phyloP scores from a whole-genome alignment of 2,888 invertebrate species.

The Thelaira solivaga region DNA sequence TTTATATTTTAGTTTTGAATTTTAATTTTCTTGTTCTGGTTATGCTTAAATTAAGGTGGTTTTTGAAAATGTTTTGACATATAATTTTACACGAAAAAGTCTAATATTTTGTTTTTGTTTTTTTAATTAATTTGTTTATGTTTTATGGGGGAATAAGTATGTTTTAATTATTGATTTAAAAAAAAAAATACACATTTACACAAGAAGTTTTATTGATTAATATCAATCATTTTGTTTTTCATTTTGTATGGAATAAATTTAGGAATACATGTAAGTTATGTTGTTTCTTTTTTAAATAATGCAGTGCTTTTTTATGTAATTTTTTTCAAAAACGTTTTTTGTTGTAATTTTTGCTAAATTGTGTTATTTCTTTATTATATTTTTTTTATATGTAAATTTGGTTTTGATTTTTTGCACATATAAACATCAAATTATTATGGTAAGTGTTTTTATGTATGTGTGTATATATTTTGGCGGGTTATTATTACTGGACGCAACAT shows the following conservation, averaged over 20 bases:
- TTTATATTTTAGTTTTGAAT: conserved; percentile 31
- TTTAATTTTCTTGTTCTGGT: conserved; percentile 21
- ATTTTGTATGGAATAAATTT: conserved; percentile 46
- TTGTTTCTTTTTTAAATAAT: conserved; percentile 14
- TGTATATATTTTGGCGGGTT: not conserved
- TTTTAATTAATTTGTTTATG: conserved; percentile 22
- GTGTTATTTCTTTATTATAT: not conserved
- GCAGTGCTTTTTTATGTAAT: conserved; percentile 16
- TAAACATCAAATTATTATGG: conserved; percentile 58
- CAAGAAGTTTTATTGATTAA: conserved; percentile 35
- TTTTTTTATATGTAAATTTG: conserved; percentile 39
- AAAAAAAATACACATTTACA: conserved; percentile 47
- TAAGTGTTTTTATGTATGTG: conserved; percentile 21
- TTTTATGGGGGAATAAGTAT: conserved; percentile 21
- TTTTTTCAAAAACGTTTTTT: conserved; percentile 12
- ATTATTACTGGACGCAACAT: conserved; percentile 58
- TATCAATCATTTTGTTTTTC: conserved; percentile 20
- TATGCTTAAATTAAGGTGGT: conserved; percentile 55
- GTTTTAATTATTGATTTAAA: conserved; percentile 32
- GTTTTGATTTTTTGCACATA: conserved; percentile 47
- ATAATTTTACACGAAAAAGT: conserved; percentile 55
- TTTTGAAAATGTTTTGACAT: conserved; percentile 50
- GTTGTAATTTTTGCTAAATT: conserved; percentile 14
- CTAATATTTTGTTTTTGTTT: conserved; percentile 36
- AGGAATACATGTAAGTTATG: conserved; percentile 56